These are phyloP conservation scores for Sorex araneus DNA, from an alignment of 2,113 vertebrate genomes.

Conservation along the genomic window DNA sequence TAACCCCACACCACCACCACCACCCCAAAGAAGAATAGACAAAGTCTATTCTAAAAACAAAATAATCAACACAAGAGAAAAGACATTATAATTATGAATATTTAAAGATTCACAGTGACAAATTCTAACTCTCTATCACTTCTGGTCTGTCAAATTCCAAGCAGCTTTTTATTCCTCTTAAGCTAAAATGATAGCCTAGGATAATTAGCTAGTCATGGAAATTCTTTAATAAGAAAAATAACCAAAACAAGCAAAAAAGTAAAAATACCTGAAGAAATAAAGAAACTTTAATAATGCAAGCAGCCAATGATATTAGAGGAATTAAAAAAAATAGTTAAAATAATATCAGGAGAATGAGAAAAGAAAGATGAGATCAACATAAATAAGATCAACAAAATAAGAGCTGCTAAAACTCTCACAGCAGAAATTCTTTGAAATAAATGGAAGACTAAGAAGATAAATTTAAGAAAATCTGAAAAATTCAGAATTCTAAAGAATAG, in stretches of 20 bases:
- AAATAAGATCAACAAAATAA: too few species aligned
- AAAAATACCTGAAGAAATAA: neutral
- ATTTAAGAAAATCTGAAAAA: neutral
- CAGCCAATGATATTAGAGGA: slow-evolving; percentile 3
- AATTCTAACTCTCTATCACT: neutral
- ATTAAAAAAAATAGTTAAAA: neutral
- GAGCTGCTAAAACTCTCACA: too few species aligned
- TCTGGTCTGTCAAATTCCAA: too few species aligned
- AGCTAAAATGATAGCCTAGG: neutral
- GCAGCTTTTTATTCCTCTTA: too few species aligned
- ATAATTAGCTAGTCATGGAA: slow-evolving; percentile 8
- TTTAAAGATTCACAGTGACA: neutral
- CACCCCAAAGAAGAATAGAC: neutral
- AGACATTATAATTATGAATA: neutral
- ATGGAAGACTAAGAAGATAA: neutral
- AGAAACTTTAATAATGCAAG: slow-evolving; percentile 34
- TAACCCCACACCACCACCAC: neutral
- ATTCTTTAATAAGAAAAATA: neutral
- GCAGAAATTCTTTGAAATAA: neutral
- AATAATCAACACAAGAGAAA: neutral
- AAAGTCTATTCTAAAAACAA: neutral
- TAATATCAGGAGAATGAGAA: too few species aligned
- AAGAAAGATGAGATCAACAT: too few species aligned
- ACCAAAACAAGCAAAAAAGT: neutral
- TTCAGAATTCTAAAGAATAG: too few species aligned